Evolutionary conservation across 2,797 vertebrate genomes (phyloP).

Genomic region (Rhynchotus rufescens): DNA sequence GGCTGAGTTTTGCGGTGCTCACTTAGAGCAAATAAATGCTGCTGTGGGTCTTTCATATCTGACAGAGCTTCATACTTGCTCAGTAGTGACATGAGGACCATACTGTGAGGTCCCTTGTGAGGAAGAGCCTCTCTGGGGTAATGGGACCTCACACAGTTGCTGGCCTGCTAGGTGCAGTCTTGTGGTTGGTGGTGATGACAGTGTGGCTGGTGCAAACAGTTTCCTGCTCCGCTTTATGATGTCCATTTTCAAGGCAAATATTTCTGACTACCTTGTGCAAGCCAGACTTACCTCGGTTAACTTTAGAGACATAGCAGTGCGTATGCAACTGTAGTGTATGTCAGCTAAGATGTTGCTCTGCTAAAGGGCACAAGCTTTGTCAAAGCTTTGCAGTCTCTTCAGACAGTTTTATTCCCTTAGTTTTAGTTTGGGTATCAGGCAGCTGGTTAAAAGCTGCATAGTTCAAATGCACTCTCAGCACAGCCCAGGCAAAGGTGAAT

Average conservation of each 20-base stretch:
- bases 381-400: neutral
- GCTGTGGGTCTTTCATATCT: neutral
- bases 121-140: rapidly evolving
- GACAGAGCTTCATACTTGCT: neutral
- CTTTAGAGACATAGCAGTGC: neutral
- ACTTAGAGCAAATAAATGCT: neutral
- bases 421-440: neutral
- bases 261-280: neutral
- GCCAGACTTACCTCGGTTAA: neutral
- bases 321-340: neutral
- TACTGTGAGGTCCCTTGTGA: neutral
- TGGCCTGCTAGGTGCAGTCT: neutral
- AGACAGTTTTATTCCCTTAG: too few species aligned
- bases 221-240: neutral
- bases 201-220: rapidly evolving
- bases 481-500: neutral
- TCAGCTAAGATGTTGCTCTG: neutral
- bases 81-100: neutral
- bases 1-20: neutral
- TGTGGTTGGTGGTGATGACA: neutral
- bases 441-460: neutral
- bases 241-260: neutral
- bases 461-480: neutral
- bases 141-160: neutral
- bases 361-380: neutral